phyloP scores from a whole-genome alignment of 2,113 vertebrate genomes.

The Nannospalax galili region DNA sequence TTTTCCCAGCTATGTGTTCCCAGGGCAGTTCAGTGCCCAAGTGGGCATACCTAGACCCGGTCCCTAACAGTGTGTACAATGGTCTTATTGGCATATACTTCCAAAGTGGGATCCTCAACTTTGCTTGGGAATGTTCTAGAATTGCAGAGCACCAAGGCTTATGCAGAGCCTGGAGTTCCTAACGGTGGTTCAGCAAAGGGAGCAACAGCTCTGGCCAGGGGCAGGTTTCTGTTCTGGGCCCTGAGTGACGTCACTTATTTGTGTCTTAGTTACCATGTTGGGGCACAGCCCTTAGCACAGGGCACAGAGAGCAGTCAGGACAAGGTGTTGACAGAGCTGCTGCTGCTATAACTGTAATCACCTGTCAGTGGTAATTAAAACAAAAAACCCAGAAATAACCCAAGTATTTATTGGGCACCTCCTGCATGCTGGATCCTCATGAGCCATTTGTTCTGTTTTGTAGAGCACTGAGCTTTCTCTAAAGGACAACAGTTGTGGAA shows the following conservation, averaged over 20 bases:
- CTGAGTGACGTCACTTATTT: not conserved
- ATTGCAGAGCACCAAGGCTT: not conserved
- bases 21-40: too few species aligned
- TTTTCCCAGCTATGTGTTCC: not conserved
- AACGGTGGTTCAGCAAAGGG: not conserved
- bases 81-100: not conserved
- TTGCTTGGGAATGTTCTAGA: constrained; percentile 18
- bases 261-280: not conserved
- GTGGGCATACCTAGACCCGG: not conserved
- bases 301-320: not conserved
- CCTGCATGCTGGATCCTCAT: not conserved
- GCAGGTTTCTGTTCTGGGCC: not conserved
- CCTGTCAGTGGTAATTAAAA: too few species aligned
- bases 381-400: not conserved
- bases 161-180: not conserved
- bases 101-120: not conserved
- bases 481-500: not conserved
- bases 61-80: rapidly evolving
- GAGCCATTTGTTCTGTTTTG: not conserved
- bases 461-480: not conserved
- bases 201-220: not conserved
- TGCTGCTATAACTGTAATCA: too few species aligned
- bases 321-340: rapidly evolving
- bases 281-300: not conserved
- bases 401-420: not conserved